A percentile compares a stretch with the other conserved stretches of the same genome.
Conservation (phyloP, 2,797 vertebrate species). For the Hippopotamyrus pictus region DNA sequence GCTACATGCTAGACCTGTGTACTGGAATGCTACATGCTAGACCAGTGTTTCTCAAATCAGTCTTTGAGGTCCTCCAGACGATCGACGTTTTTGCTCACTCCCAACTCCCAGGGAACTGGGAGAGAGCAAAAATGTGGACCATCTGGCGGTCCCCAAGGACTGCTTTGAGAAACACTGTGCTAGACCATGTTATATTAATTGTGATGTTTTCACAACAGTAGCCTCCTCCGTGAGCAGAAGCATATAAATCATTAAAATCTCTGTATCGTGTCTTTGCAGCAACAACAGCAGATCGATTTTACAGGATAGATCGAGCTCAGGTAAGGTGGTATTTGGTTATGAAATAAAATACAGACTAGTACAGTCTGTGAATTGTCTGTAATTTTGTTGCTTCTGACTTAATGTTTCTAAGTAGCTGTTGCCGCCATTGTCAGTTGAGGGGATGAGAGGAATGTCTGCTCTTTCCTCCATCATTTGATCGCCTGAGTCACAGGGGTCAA, state of each 20-base stretch:
- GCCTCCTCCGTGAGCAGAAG: not conserved
- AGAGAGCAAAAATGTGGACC: not conserved
- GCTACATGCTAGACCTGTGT: not conserved
- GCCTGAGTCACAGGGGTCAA: not conserved
- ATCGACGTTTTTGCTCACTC: not conserved
- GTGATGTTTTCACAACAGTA: not conserved
- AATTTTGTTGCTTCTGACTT: not conserved
- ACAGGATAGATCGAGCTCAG: constrained; percentile 92
- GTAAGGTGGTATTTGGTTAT: constrained; percentile 46
- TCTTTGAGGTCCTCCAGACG: not conserved
- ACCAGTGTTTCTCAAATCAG: not conserved
- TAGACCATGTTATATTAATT: not conserved
- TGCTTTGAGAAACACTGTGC: not conserved
- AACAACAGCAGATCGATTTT: constrained; percentile 91
- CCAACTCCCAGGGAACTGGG: not conserved
- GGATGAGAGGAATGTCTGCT: not conserved
- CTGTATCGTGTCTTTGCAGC: constrained; percentile 55
- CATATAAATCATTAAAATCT: not conserved
- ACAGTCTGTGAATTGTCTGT: not conserved
- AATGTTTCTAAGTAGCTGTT: not conserved
- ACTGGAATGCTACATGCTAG: not conserved
- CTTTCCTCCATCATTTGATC: not conserved
- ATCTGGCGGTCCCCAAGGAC: not conserved
- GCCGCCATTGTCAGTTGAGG: not conserved
- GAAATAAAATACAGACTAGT: not conserved